Percentiles rank a stretch among this genome's conserved stretches.
Evolutionary conservation across 1,140 invertebrate species (phyloP).

Genomic region (Tetragnatha versicolor): DNA sequence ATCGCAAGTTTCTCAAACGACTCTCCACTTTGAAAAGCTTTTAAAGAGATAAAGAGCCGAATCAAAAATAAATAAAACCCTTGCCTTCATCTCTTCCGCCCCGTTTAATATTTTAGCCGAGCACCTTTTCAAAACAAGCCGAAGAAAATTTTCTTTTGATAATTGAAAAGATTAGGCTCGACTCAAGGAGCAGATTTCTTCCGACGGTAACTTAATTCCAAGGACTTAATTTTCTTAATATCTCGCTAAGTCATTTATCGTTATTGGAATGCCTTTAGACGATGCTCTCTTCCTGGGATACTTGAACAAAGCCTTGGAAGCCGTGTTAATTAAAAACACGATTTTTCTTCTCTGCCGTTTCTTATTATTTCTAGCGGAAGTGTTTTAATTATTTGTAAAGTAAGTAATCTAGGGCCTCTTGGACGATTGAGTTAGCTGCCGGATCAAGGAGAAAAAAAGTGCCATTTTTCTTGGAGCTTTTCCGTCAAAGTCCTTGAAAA

Average conservation of each 20-base stretch:
- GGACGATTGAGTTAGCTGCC: no score
- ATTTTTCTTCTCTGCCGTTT: conserved; percentile 1
- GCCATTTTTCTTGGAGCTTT: no score
- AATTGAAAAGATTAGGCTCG: conserved; percentile 23
- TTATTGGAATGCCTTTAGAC: conserved; percentile 13
- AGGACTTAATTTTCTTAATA: conserved; percentile 48
- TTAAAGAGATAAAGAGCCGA: background rate
- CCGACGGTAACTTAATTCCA: conserved; percentile 32
- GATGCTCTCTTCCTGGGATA: background rate
- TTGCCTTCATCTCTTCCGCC: background rate
- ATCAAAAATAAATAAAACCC: background rate
- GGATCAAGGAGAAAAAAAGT: no score
- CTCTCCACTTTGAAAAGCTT: no score
- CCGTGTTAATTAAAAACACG: conserved; percentile 27
- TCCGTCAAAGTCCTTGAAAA: no score
- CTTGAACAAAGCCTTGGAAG: background rate
- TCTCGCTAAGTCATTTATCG: conserved; percentile 42
- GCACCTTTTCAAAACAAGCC: conserved; percentile 27
- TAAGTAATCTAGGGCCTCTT: no score
- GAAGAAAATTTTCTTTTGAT: conserved; percentile 39
- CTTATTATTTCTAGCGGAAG: background rate
- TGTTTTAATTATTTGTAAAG: conserved; percentile 18
- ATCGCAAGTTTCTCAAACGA: no score
- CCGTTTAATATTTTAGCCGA: conserved; percentile 14
- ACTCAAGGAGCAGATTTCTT: conserved; percentile 12